Evolutionary conservation across 2,797 vertebrate species (phyloP), one percentile per base, ranked within the genome.

Genomic region (Rhadinocentrus ornatus): DNA sequence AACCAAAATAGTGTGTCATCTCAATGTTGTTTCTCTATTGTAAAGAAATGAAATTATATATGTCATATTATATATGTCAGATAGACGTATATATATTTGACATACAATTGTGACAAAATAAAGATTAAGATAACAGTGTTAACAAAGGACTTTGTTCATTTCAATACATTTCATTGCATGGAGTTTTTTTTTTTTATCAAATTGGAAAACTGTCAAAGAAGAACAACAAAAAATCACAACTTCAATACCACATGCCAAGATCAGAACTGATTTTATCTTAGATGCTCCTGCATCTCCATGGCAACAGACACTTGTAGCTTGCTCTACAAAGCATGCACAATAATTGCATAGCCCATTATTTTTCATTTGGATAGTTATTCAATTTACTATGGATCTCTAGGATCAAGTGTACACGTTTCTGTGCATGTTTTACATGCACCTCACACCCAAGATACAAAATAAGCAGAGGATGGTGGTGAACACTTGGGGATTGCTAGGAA

Each of bases 1-100:
- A 95, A 95, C 94, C 94, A 95, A 95, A 93, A 95, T 95, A 95
- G 94, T 95, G 93, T 95, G 93, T 95, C 93, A 94, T 95, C 91
- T 94, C 93, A 92, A 94, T 95, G 94, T 94, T 95, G 95, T 95
- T 95, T 95, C 94, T 94, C 93, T 94, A 95, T 94, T 95, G 94
- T 95, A 94, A 94, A 93, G 92, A 95, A 92, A 93, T 94, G 88
- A 93, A 94, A 92, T 91, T 91, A 94, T 94, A 94, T 93, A 93
- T 94, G 94, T 94, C 93, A 92, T 91, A 92, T 91, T 86, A 93
- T 95, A 94, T 95, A 94, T 94, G 94, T 94, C 94, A 91, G 85
- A 93, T 93, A 93, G 93, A 91, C 91, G 83, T 93, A 93, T 94
- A 93, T 93, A 94, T 95, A 95, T 92, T 92, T 95, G 94, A 93